A percentile compares a stretch with the other conserved stretches of the same genome.
These are phyloP conservation scores for Andricus grossulariae DNA, from an alignment of 1,140 invertebrate species.

Conservation along the genomic window DNA sequence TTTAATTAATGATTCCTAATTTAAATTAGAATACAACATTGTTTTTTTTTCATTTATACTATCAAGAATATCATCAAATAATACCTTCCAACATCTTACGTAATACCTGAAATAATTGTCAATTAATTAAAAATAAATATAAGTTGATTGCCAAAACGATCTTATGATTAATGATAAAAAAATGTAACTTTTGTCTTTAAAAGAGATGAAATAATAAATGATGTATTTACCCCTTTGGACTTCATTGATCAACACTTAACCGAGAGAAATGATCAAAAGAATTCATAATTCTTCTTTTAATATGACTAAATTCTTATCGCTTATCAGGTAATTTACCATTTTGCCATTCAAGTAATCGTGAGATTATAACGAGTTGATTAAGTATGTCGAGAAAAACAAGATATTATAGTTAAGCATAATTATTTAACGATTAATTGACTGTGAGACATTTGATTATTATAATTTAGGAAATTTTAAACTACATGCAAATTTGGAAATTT, in stretches of 20 bases:
- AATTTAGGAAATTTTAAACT: too few relatives aligned
- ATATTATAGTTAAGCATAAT: background rate
- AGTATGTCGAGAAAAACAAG: slow-evolving; percentile 11
- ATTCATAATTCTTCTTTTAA: slow-evolving; percentile 9
- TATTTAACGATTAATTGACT: background rate
- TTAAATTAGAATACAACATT: too few relatives aligned
- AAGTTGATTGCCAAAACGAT: background rate
- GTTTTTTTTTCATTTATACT: too few relatives aligned
- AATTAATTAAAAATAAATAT: background rate
- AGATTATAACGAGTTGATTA: background rate
- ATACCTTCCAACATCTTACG: too few relatives aligned
- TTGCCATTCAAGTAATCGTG: background rate
- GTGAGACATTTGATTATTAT: too few relatives aligned
- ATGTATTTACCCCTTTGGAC: slow-evolving; percentile 6
- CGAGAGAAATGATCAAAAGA: slow-evolving; percentile 8
- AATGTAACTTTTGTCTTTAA: background rate
- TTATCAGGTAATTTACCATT: slow-evolving; percentile 14
- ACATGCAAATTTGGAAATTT: too few relatives aligned
- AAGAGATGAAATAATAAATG: background rate
- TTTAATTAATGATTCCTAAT: too few relatives aligned
- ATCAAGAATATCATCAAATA: too few relatives aligned
- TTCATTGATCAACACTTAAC: background rate
- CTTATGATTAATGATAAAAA: background rate
- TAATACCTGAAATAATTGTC: background rate
- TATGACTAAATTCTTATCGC: background rate